Conservation (phyloP, 2,888 invertebrate genomes). For the Ectemnius lituratus region DNA sequence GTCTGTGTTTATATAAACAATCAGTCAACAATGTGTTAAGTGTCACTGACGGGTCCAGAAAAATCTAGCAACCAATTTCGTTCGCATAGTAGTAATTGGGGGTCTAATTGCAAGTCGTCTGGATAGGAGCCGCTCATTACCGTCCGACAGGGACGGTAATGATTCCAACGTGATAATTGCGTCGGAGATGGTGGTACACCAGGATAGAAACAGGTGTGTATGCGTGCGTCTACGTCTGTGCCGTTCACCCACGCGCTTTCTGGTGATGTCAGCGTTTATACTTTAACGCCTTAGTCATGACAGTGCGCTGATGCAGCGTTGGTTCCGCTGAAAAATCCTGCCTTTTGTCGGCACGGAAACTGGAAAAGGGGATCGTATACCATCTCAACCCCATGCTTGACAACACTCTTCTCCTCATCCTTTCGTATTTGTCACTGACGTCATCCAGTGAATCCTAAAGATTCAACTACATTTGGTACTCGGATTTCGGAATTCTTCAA, state of each 20-base stretch:
- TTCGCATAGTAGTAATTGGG: too few relatives aligned
- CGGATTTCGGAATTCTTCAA: too few relatives aligned
- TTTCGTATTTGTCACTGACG: too few relatives aligned
- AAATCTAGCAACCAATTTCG: too few relatives aligned
- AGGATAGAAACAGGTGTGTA: slow-evolving; percentile 41
- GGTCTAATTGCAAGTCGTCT: background rate
- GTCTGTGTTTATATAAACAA: too few relatives aligned
- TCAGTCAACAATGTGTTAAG: too few relatives aligned
- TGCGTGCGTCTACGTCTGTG: slow-evolving; percentile 38
- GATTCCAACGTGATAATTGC: slow-evolving; percentile 39
- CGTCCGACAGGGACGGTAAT: slow-evolving; percentile 10
- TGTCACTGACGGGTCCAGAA: too few relatives aligned
- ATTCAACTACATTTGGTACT: too few relatives aligned
- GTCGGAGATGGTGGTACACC: background rate
- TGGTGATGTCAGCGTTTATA: slow-evolving; percentile 70
- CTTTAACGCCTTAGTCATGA: slow-evolving; percentile 60
- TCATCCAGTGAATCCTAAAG: too few relatives aligned
- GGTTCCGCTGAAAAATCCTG: slow-evolving; percentile 38
- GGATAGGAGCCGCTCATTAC: slow-evolving; percentile 1
- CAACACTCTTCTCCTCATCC: too few relatives aligned
- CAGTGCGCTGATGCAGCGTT: slow-evolving; percentile 27
- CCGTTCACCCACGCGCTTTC: slow-evolving; percentile 65
- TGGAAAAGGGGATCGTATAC: background rate
- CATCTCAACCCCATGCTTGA: too few relatives aligned
- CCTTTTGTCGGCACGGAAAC: slow-evolving; percentile 28